These are phyloP conservation scores for Cheilosia vernalis DNA, from an alignment of 2,888 invertebrate species.

Conservation along the genomic window DNA sequence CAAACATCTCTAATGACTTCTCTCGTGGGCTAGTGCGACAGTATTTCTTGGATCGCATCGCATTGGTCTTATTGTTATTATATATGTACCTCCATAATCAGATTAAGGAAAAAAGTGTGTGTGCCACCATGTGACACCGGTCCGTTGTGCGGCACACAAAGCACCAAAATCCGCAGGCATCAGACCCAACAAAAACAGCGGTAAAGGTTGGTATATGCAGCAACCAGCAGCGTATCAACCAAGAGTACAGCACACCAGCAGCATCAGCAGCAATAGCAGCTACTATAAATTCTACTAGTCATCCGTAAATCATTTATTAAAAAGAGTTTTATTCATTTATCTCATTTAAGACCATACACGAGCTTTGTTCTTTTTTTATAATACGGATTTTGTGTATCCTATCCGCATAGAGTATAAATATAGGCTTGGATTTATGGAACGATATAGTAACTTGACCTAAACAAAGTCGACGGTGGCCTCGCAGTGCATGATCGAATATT, in stretches of 20 bases:
- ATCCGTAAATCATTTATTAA: slow-evolving; percentile 75
- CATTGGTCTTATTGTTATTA: slow-evolving; percentile 55
- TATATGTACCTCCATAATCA: slow-evolving; percentile 65
- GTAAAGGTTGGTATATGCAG: slow-evolving; percentile 15
- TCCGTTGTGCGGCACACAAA: slow-evolving; percentile 56
- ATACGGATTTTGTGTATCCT: slow-evolving; percentile 12
- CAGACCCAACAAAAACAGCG: slow-evolving; percentile 14
- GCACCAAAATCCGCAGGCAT: slow-evolving; percentile 32
- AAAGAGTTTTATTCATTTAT: slow-evolving; percentile 69
- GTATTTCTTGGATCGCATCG: slow-evolving; percentile 28
- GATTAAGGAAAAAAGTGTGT: slow-evolving; percentile 69
- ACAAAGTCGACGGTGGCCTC: no score
- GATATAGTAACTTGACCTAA: no score
- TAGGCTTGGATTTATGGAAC: neutral
- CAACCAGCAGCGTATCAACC: neutral
- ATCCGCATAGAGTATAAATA: slow-evolving; percentile 28
- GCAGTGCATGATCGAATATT: no score
- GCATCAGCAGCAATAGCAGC: slow-evolving; percentile 39
- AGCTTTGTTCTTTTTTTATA: slow-evolving; percentile 23
- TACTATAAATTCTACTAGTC: slow-evolving; percentile 73
- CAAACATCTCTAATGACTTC: slow-evolving; percentile 32
- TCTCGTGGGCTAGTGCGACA: slow-evolving; percentile 50
- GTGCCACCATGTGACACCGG: slow-evolving; percentile 66
- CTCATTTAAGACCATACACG: slow-evolving; percentile 54
- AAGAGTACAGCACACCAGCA: neutral